A percentile compares a stretch with the other conserved stretches of the same genome.
phyloP scores from a whole-genome alignment of 2,797 vertebrate species.

The Tauraco hartlaubi region DNA sequence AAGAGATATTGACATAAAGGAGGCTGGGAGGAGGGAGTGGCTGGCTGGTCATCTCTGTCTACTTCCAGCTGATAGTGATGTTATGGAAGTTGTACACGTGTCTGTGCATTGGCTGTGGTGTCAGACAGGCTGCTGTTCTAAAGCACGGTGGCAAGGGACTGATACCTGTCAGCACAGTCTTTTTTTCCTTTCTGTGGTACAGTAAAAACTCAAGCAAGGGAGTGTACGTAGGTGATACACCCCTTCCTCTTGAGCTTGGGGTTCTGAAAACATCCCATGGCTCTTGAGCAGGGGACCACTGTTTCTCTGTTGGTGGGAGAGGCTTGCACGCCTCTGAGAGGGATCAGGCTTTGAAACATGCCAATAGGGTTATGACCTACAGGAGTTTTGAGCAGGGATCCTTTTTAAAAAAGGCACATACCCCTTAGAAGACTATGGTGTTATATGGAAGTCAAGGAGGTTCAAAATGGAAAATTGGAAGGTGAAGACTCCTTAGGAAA shows the following conservation, averaged over 20 bases:
- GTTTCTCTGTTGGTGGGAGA: neutral
- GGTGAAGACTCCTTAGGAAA: neutral
- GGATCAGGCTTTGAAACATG: neutral
- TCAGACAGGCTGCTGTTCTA: neutral
- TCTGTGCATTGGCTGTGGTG: neutral
- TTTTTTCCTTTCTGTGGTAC: neutral
- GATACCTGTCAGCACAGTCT: neutral
- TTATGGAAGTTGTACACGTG: neutral
- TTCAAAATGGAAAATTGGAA: neutral
- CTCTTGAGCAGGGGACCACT: neutral
- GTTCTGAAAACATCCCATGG: neutral
- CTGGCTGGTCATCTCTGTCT: neutral
- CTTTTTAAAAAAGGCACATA: neutral
- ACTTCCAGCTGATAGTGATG: neutral
- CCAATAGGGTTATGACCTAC: neutral
- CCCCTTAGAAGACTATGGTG: neutral
- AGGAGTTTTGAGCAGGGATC: neutral
- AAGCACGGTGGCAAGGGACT: neutral
- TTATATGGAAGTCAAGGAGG: neutral
- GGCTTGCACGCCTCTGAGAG: neutral
- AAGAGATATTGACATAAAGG: conserved; percentile 54
- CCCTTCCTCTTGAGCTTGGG: neutral
- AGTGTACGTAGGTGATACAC: neutral
- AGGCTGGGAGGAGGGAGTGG: conserved; percentile 23
- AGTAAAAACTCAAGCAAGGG: neutral